A percentile compares a stretch with the other conserved stretches of the same genome.
Evolutionary conservation across 2,888 invertebrate genomes (phyloP).

Genomic region (Liopterus haemorrhoidalis): DNA sequence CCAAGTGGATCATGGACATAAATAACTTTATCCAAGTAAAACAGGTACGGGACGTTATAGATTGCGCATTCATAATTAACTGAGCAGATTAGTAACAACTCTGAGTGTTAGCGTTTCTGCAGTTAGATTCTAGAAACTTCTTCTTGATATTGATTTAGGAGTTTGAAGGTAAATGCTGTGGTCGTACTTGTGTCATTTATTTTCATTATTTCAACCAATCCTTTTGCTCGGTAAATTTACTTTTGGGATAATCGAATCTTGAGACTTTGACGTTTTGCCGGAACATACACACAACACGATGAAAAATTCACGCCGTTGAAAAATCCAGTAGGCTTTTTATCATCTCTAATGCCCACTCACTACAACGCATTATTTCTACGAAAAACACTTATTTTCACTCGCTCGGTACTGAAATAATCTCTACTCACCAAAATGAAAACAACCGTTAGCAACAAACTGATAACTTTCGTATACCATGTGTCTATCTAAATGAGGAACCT

Average conservation of each 20-base stretch:
- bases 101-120: background rate
- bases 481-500: too few relatives aligned
- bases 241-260: conserved; percentile 23
- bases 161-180: conserved; percentile 18
- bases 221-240: conserved; percentile 21
- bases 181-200: conserved; percentile 21
- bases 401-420: too few relatives aligned
- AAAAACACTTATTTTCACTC: too few relatives aligned
- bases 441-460: too few relatives aligned
- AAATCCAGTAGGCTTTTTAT: too few relatives aligned
- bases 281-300: too few relatives aligned
- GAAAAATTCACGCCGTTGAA: too few relatives aligned
- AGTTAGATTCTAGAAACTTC: background rate
- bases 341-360: too few relatives aligned
- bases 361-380: too few relatives aligned
- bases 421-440: too few relatives aligned
- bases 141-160: conserved; percentile 22
- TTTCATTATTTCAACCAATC: conserved; percentile 24
- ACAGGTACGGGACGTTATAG: conserved; percentile 32
- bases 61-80: conserved; percentile 30
- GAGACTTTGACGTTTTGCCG: too few relatives aligned
- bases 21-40: conserved; percentile 32
- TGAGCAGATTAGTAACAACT: conserved; percentile 18
- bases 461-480: too few relatives aligned
- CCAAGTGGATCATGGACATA: conserved; percentile 31